Base-by-base conservation (phyloP, 2,113 vertebrate species). In the Elephas maximus region DNA sequence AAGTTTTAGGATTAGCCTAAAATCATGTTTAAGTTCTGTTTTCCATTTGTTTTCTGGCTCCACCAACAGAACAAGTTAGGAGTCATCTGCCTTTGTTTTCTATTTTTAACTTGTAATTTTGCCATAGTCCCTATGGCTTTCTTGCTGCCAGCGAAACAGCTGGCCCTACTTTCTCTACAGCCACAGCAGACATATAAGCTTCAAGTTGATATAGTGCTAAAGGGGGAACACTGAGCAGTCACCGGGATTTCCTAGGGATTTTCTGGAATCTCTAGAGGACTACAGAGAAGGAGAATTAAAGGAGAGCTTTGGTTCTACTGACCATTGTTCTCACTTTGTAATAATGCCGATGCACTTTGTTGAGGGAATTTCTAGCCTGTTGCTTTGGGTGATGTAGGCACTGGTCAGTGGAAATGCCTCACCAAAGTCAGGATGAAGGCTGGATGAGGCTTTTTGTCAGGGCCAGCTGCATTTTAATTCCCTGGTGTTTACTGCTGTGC, bases 81-180 rank as follows among this genome's bases (percentile, higher is more conserved):
- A 67, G 89, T 90, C 91, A 79, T 53, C 2, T 28, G 60, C 87
- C 73, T 84, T 88, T 45, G 7, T 24, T 86, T 53, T 80, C 93
- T 96, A 41, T 97, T 97, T 97, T 97, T 97, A 97, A 57, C 65
- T 76, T 69, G 78, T 51, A 60, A 78, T 88, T 80, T 74, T 78
- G 45, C 26, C 30, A 74, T 79, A 33, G 67, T 94, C 44, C 41
- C 74, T 62, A 5, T 24, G 4, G 44, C 60, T n/a, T 10, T 65
- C 57, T 76, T 78, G 73, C 82, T 88, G 53, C 74, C 92, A 79
- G 74, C 71, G 53, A 79, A 91, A 84, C 94, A 96, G 97, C 93
- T 96, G 95, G 21, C 65, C 44, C 62, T 37, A 1, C 80, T 87
- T 96, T 96, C 76, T 81, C 45, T 62, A 11, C 23, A 93, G 10